A percentile compares a stretch with the other conserved stretches of the same genome.
Conservation (phyloP, 1,140 invertebrate species). For the Trichogramma pretiosum region DNA sequence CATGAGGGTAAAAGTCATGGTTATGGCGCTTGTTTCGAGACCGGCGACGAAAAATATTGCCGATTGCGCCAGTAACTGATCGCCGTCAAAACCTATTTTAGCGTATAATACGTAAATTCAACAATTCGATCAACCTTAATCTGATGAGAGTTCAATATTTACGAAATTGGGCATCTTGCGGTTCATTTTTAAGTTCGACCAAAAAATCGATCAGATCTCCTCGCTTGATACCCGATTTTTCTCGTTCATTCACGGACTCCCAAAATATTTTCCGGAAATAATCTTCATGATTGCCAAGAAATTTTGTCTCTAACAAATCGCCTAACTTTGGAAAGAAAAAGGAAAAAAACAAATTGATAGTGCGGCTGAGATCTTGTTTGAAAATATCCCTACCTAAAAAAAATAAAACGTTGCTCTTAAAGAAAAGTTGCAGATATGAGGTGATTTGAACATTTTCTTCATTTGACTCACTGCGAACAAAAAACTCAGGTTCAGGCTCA, state of each 20-base stretch:
- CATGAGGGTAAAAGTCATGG: conserved; percentile 37
- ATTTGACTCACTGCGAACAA: conserved; percentile 20
- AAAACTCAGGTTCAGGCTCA: conserved; percentile 30
- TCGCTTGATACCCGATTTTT: conserved; percentile 20
- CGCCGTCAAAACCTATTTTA: conserved; percentile 18
- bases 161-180: conserved; percentile 19
- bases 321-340: conserved; percentile 21
- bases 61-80: conserved; percentile 26
- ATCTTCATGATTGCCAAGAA: conserved; percentile 12
- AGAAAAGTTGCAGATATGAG: not conserved
- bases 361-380: conserved; percentile 36
- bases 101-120: too few relatives aligned
- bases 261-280: conserved; percentile 25
- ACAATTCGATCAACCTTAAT: too few relatives aligned
- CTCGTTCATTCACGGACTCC: conserved; percentile 21
- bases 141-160: conserved; percentile 11
- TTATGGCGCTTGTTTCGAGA: conserved; percentile 46
- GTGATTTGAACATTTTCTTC: not conserved
- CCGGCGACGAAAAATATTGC: conserved; percentile 44
- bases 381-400: conserved; percentile 32
- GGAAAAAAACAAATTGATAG: conserved; percentile 19
- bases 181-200: conserved; percentile 24
- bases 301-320: conserved; percentile 3
- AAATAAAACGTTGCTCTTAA: not conserved
- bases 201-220: conserved; percentile 25